Base-by-base conservation (phyloP, 1,140 invertebrate genomes). In the Apis cerana region DNA sequence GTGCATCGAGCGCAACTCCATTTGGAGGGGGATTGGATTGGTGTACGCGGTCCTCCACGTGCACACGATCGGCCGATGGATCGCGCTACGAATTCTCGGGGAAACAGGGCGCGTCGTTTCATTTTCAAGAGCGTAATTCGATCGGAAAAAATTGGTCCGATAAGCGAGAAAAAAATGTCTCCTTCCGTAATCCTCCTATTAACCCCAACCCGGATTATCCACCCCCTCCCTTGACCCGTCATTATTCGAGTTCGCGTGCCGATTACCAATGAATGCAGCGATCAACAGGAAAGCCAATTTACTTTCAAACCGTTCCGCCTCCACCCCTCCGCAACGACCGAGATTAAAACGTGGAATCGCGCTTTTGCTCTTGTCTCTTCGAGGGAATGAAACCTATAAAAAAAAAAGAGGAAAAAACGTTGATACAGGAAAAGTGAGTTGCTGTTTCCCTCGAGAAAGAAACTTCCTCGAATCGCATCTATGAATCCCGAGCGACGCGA, bases 211-310 rank as follows among this genome's bases (percentile, higher is more conserved):
- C 33, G 33, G 33, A 33, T 33, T 33, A 33, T 33, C 33, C 50
- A 15, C n/a, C 17, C n/a, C 59, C 50, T 13, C n/a, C 27, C 17
- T 56, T 59, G 76, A 23, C 4, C 52, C 33, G 27, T 65, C 78
- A 67, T 81, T 81, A 81, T 81, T 81, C 61, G 67, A 43, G 50
- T 17, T 65, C 61, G 62, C 62, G 79, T 59, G 71, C 79, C 33
- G 61, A 75, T 75, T 67, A 56, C 61, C 79, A 21, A 56, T 56
- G 79, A 67, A 58, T 58, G 61, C 21, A 17, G 61, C 71, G 71
- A 81, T 81, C 79, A 81, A 81, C 79, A 75, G 61, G 52, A 52
- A 75, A 75, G 71, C 79, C 79, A 81, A 81, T 81, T 81, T 81
- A 81, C 72, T 75, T 75, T 75, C 52, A 75, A 81, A 81, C 62